Conservation (phyloP, 2,113 vertebrate species). For the Chlorocebus sabaeus region DNA sequence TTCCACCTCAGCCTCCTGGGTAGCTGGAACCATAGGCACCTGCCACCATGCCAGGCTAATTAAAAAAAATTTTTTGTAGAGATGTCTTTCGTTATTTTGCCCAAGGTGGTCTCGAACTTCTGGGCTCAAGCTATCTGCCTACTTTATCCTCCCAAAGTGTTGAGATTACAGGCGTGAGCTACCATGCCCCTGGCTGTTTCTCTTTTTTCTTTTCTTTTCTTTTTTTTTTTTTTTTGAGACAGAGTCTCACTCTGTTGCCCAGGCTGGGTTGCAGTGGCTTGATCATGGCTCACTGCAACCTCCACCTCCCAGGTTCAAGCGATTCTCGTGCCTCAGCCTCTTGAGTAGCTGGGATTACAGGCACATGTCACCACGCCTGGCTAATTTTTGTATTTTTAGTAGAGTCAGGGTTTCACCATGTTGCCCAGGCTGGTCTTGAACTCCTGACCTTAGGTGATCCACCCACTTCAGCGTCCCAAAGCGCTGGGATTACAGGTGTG, state of each 20-base stretch:
- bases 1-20: neutral
- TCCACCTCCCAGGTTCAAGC: neutral
- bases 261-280: neutral
- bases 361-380: accelerated
- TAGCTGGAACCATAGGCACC: neutral
- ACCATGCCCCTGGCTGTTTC: neutral
- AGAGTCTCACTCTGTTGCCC: neutral
- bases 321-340: neutral
- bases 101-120: neutral
- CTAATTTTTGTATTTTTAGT: neutral
- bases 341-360: neutral
- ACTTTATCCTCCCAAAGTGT: neutral
- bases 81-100: neutral
- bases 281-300: neutral
- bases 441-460: neutral
- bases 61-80: too few species aligned
- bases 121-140: neutral
- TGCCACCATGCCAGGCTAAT: neutral
- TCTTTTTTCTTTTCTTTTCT: neutral
- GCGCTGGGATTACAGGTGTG: neutral
- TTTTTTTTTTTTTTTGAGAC: neutral
- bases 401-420: neutral
- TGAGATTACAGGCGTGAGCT: neutral
- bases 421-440: neutral
- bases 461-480: neutral